Evolutionary conservation across 2,797 vertebrate species (phyloP).

Genomic region (Gobio occitaniae): DNA sequence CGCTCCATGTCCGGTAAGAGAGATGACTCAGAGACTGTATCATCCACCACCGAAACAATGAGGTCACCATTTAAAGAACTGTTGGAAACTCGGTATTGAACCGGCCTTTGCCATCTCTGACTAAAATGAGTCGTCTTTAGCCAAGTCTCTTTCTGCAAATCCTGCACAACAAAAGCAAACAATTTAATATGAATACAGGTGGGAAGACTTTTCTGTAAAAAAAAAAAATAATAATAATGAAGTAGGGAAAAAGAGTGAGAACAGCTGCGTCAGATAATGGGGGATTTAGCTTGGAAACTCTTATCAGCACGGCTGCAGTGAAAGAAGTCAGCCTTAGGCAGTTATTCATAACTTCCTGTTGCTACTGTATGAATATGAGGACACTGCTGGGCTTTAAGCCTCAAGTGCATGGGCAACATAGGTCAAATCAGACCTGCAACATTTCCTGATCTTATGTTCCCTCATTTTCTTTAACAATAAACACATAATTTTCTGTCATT

Average conservation of each 20-base stretch:
- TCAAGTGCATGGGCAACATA: background rate
- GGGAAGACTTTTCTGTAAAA: background rate
- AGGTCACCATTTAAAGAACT: conserved; percentile 30
- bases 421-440: background rate
- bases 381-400: background rate
- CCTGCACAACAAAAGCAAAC: background rate
- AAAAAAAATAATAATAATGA: background rate
- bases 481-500: background rate
- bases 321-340: background rate
- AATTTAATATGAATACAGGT: conserved; percentile 1
- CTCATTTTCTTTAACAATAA: background rate
- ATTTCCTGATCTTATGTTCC: background rate
- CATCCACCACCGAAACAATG: conserved; percentile 21
- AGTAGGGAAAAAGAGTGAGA: background rate
- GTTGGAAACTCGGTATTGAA: background rate
- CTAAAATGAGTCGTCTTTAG: background rate
- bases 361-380: background rate
- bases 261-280: background rate
- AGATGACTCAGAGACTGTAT: conserved; percentile 50
- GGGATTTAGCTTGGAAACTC: background rate
- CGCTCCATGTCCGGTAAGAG: conserved; percentile 45
- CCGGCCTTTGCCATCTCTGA: background rate
- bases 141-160: background rate
- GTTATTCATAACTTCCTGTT: background rate
- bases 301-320: background rate